Evolutionary conservation across 2,888 invertebrate genomes (phyloP), one percentile per base, ranked within the genome.

Genomic region (Heliconius hortense): DNA sequence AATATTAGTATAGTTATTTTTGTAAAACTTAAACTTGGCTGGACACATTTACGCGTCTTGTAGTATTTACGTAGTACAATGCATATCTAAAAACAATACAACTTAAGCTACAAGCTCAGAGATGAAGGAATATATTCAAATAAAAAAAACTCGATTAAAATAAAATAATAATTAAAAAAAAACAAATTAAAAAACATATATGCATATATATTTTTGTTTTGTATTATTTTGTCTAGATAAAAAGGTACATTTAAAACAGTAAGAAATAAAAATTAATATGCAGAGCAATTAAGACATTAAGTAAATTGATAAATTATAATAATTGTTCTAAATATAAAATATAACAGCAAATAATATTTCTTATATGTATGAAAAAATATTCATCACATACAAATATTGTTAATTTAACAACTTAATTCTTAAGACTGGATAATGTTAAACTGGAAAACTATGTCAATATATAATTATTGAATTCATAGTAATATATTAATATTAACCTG

Each of bases 341-440:
- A 68, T 31, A 28, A 68, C n/a, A 68, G 31, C 31, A 28, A 53
- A 68, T 53, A 76, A 76, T 67, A 73, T 64, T 74, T 75, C 56
- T 76, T 62, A 72, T 1, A 72, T 75, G 53, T 60, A 72, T 76
- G 67, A 71, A 79, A 53, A 53, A 43, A 76, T 80, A 80, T 63
- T 69, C 60, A 82, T 82, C 82, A 82, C 81, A 84, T 74, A 78
- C 77, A 77, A 84, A 84, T 82, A 84, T 84, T 84, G 83, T 66
- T 79, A 67, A 18, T 67, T 70, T 48, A 63, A 43, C 15, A 24
- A 39, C 13, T 39, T n/a, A 35, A 76, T 71, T 56, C 2, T 26
- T 68, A 53, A n/a, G n/a, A 68, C 68, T 68, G 68, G 68, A 68
- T 53, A 31, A 68, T 48, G 68, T 7, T 2, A 53, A 53, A 53